Evolutionary conservation across 2,797 vertebrate species (phyloP).

Genomic region (Cryptoblepharus egeriae): DNA sequence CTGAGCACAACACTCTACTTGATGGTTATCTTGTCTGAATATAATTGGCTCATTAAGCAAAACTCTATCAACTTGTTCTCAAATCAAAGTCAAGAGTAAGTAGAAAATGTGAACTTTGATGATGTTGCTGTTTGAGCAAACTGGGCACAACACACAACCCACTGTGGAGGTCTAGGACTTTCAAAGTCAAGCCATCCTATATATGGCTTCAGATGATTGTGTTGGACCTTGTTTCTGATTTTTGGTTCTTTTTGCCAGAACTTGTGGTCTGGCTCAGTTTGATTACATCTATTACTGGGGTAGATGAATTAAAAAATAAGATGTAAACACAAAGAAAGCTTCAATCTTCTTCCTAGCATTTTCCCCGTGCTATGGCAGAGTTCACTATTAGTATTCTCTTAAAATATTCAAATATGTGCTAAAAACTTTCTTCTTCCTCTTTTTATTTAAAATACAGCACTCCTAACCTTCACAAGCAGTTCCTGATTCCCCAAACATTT

Average conservation of each 20-base stretch:
- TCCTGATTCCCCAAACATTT: no score
- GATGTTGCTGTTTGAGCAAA: slow-evolving; percentile 16
- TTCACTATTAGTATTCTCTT: no score
- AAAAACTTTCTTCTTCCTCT: no score
- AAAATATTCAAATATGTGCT: no score
- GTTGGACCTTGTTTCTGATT: not conserved
- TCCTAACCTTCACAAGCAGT: no score
- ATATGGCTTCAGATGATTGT: not conserved
- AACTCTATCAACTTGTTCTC: slow-evolving; percentile 57
- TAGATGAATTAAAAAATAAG: no score
- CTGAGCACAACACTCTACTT: slow-evolving; percentile 45
- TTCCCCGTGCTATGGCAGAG: no score
- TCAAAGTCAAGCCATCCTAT: not conserved
- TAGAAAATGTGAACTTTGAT: slow-evolving; percentile 42
- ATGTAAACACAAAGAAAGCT: no score
- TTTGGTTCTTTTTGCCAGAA: not conserved
- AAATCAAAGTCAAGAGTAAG: slow-evolving; percentile 40
- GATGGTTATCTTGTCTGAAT: slow-evolving; percentile 52
- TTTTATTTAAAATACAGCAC: no score
- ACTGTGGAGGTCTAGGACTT: not conserved
- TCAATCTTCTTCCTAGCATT: no score
- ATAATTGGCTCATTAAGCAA: slow-evolving; percentile 62
- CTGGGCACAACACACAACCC: not conserved
- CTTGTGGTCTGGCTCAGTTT: no score
- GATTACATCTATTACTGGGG: no score